Conservation (phyloP, 2,797 vertebrate species). For the Ispidina lecontei region DNA sequence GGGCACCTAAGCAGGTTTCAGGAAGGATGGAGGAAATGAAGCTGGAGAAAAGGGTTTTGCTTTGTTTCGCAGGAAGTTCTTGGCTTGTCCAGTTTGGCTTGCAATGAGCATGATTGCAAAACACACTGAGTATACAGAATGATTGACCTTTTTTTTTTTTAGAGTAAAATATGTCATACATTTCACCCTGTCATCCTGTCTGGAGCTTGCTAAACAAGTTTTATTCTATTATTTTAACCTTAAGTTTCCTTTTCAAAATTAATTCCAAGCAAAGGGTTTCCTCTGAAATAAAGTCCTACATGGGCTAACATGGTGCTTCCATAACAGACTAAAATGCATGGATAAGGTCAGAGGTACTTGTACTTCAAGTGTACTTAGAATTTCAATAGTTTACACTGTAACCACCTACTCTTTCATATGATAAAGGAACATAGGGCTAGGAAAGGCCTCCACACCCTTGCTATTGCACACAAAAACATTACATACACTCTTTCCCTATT, state of each 20-base stretch:
- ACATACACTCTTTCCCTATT: neutral
- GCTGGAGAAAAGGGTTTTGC: neutral
- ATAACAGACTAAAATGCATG: neutral
- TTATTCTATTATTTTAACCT: conserved; percentile 63
- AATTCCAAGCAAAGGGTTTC: neutral
- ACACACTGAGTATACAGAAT: neutral
- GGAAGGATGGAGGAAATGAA: neutral
- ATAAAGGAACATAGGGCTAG: neutral
- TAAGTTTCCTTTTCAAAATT: conserved; percentile 35
- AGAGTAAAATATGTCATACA: conserved; percentile 2
- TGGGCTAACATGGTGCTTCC: neutral
- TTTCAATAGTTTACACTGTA: neutral
- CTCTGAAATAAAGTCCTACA: neutral
- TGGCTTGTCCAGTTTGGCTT: neutral
- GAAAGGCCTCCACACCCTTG: neutral
- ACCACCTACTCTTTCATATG: neutral
- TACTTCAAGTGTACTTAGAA: neutral
- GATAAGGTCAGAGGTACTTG: neutral
- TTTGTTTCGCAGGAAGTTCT: neutral
- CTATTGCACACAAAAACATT: neutral
- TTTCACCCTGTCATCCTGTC: neutral
- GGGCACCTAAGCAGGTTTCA: neutral
- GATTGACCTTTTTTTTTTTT: neutral
- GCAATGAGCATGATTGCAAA: neutral
- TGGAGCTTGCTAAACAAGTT: conserved; percentile 17